Conservation (phyloP, 2,888 invertebrate genomes). For the Andrena chrysosceles region DNA sequence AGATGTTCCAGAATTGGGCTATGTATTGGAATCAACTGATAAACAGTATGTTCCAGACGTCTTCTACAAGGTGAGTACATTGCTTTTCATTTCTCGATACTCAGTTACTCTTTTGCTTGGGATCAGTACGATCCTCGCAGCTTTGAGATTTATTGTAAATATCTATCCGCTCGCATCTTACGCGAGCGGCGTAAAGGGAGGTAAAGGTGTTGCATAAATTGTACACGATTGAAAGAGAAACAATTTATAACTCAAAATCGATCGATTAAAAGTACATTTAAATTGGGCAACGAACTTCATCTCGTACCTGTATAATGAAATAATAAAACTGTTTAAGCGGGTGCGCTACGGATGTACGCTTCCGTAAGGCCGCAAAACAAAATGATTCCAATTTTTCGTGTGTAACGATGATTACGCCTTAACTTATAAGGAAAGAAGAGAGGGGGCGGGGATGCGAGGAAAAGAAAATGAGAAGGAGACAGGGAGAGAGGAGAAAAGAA, state of each 20-base stretch:
- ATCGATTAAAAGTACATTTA: constrained; percentile 80
- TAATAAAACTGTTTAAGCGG: constrained; percentile 70
- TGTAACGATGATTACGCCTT: constrained; percentile 64
- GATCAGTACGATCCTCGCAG: constrained; percentile 9
- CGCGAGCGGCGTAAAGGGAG: constrained; percentile 19
- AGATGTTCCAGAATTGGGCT: constrained; percentile 98
- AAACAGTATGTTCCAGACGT: constrained; percentile 99
- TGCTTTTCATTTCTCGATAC: background rate
- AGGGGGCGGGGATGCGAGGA: constrained; percentile 6
- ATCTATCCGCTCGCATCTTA: background rate
- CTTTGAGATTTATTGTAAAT: constrained; percentile 1
- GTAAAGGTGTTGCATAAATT: constrained; percentile 43
- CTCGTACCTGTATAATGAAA: constrained; percentile 72
- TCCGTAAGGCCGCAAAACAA: constrained; percentile 60
- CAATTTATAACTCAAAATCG: constrained; percentile 82
- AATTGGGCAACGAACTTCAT: constrained; percentile 74
- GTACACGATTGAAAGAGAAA: constrained; percentile 73
- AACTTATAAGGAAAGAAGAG: constrained; percentile 59
- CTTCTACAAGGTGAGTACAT: constrained; percentile 94
- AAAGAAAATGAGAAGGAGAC: constrained; percentile 16
- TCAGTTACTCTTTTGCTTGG: constrained; percentile 13
- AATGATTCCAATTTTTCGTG: constrained; percentile 59
- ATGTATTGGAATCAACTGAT: constrained; percentile 96
- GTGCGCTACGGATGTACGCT: constrained; percentile 57
- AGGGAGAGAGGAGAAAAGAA: constrained; percentile 29